Conservation (phyloP, 2,113 vertebrate species). For the Lontra canadensis region DNA sequence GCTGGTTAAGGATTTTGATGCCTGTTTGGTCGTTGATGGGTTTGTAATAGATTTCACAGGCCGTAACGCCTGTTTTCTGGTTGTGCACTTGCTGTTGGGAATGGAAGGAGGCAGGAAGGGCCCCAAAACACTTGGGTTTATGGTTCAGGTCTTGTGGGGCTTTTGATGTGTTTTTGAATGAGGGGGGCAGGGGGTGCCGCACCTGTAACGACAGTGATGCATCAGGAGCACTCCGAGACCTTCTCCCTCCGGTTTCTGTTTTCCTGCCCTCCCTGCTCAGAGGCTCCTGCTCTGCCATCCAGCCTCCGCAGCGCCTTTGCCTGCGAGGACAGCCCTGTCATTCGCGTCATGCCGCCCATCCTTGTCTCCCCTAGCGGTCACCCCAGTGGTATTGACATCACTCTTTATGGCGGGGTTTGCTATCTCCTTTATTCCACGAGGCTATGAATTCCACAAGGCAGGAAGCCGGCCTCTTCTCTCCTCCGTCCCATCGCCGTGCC, state of each 20-base stretch:
- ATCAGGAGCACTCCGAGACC: accelerated
- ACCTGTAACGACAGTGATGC: background rate
- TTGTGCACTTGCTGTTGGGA: background rate
- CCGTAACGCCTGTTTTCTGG: background rate
- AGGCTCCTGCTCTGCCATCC: background rate
- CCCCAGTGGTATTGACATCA: background rate
- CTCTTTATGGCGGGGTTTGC: background rate
- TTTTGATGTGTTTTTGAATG: background rate
- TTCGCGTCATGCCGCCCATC: background rate
- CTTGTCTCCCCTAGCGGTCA: background rate
- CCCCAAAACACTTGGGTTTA: background rate
- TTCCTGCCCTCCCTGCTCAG: background rate
- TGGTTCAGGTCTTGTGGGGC: background rate
- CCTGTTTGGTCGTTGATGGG: background rate
- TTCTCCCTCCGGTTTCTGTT: background rate
- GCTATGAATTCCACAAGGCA: background rate
- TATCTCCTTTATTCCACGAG: background rate
- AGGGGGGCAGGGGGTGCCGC: accelerated
- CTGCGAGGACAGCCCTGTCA: too few species aligned
- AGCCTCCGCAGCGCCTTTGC: background rate
- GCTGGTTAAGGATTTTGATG: background rate
- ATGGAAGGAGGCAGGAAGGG: background rate
- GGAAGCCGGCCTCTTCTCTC: background rate
- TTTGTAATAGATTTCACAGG: background rate
- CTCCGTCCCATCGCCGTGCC: background rate